phyloP scores from a whole-genome alignment of 1,140 invertebrate genomes.

The Drosophila bipectinata region DNA sequence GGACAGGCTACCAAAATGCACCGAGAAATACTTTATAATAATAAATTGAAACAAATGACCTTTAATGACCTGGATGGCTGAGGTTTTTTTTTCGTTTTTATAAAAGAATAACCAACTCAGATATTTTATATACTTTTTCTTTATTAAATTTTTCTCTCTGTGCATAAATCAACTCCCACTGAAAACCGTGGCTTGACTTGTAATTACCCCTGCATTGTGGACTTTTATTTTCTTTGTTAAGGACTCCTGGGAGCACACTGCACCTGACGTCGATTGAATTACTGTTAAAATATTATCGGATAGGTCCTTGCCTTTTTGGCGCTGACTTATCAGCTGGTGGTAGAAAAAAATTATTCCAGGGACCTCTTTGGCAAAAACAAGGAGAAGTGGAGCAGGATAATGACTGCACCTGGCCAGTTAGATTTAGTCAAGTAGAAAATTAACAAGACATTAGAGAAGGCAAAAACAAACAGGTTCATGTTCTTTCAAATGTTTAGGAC shows the following conservation, averaged over 20 bases:
- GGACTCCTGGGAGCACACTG: constrained; percentile 13
- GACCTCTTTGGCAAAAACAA: not conserved
- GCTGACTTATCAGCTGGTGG: constrained; percentile 19
- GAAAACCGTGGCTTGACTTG: constrained; percentile 51
- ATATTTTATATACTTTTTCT: not conserved
- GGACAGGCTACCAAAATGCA: constrained; percentile 10
- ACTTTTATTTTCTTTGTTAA: constrained; percentile 50
- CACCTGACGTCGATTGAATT: constrained; percentile 63
- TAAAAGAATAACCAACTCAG: not conserved
- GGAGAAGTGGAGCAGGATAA: constrained; percentile 3
- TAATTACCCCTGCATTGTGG: constrained; percentile 79
- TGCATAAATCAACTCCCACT: constrained; percentile 15
- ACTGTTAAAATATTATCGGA: constrained; percentile 71
- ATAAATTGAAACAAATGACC: no score
- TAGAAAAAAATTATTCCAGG: constrained; percentile 1
- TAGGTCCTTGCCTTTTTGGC: constrained; percentile 39
- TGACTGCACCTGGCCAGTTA: constrained; percentile 24
- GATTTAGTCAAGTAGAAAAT: constrained; percentile 31
- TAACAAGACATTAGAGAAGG: constrained; percentile 7
- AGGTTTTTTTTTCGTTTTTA: not conserved
- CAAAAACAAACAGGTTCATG: not conserved
- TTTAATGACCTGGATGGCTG: no score
- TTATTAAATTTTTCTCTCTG: constrained; percentile 3
- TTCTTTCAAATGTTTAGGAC: not conserved
- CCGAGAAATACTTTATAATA: not conserved